Percentiles rank a stretch among this genome's conserved stretches.
phyloP scores from a whole-genome alignment of 2,797 vertebrate genomes.

The Microchirus variegatus region DNA sequence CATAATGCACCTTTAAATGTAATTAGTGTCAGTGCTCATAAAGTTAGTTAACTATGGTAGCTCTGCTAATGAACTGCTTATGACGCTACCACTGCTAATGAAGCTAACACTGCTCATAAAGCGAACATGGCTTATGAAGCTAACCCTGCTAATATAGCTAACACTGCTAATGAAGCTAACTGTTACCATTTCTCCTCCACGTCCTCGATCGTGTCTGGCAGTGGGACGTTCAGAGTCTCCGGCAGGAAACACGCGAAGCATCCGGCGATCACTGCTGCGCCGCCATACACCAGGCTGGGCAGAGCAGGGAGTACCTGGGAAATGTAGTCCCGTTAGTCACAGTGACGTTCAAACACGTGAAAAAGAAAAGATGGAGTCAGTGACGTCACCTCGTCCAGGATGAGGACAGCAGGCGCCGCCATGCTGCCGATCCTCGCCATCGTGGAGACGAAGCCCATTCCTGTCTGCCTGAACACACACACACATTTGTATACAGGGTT shows the following conservation, averaged over 20 bases:
- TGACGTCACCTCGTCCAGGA: slow-evolving; percentile 81
- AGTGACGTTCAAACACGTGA: no score
- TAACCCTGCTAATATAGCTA: not conserved
- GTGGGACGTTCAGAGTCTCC: slow-evolving; percentile 85
- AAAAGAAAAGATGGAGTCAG: not conserved
- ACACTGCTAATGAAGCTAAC: not conserved
- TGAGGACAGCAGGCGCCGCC: slow-evolving; percentile 87
- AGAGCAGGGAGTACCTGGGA: slow-evolving; percentile 79
- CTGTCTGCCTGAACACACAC: slow-evolving; percentile 85
- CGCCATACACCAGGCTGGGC: slow-evolving; percentile 86
- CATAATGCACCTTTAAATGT: no score
- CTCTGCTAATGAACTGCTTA: no score
- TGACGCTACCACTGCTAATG: no score
- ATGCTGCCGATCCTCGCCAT: slow-evolving; percentile 91
- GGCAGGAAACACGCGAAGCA: slow-evolving; percentile 82
- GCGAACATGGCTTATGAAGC: not conserved
- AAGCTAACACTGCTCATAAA: not conserved
- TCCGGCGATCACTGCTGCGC: slow-evolving; percentile 78
- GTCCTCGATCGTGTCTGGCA: slow-evolving; percentile 90
- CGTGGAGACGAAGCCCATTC: slow-evolving; percentile 88
- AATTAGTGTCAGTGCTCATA: not conserved
- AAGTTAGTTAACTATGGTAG: not conserved
- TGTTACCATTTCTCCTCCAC: slow-evolving; percentile 80
- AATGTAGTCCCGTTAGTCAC: no score
- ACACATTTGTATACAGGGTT: not conserved